A percentile compares a stretch with the other conserved stretches of the same genome.
Conservation (phyloP, 2,888 invertebrate genomes). For the Bursaphelenchus okinawaensis region DNA sequence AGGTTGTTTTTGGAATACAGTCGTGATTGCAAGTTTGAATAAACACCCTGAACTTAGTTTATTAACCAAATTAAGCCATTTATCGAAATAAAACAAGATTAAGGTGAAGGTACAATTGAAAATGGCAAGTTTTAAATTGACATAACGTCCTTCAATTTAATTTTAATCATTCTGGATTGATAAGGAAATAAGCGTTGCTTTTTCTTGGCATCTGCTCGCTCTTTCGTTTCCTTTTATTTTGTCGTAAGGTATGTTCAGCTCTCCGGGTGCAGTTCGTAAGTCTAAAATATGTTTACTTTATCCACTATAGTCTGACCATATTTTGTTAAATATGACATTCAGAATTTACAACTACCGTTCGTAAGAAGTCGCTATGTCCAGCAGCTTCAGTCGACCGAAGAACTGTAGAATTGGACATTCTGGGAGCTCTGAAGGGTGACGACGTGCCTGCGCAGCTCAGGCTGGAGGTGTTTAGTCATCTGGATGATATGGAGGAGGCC, state of each 20-base stretch:
- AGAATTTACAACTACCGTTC: background rate
- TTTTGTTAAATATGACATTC: too few species aligned
- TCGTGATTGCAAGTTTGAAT: too few species aligned
- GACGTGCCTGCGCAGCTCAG: constrained; percentile 1
- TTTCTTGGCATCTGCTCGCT: background rate
- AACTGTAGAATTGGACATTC: constrained; percentile 13
- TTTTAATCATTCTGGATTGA: background rate
- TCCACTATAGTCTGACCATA: too few species aligned
- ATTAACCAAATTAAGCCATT: too few species aligned
- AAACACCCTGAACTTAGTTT: too few species aligned
- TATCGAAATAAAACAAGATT: too few species aligned
- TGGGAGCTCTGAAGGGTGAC: constrained; percentile 18
- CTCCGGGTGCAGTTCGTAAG: background rate
- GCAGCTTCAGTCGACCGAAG: background rate
- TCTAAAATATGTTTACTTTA: background rate
- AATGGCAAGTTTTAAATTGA: too few species aligned
- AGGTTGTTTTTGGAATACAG: too few species aligned
- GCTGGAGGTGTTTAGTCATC: constrained; percentile 10
- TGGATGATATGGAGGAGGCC: constrained; percentile 8
- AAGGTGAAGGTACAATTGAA: too few species aligned
- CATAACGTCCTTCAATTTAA: too few species aligned
- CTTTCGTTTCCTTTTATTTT: background rate
- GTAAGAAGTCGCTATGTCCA: background rate
- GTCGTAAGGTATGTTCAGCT: background rate
- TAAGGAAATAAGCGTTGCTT: too few species aligned